phyloP scores from a whole-genome alignment of 1,140 invertebrate genomes.

The Hyposmocoma kahamanoa region DNA sequence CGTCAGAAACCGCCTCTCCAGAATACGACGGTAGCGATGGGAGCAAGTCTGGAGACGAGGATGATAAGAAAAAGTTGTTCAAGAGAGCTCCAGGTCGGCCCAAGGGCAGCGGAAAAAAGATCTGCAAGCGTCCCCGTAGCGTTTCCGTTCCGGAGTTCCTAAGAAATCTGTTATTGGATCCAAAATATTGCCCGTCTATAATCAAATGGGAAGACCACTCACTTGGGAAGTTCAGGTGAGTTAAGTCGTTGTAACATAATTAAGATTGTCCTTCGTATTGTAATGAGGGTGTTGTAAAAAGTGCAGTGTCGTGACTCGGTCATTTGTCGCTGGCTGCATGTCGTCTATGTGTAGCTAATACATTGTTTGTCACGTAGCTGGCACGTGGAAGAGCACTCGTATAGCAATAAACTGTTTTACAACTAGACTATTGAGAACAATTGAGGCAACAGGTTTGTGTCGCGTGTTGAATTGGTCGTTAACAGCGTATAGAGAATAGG shows the following conservation, averaged over 20 bases:
- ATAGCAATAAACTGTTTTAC: slow-evolving; percentile 35
- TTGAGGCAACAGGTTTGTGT: background rate
- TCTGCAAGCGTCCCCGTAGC: slow-evolving; percentile 79
- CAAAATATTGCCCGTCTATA: slow-evolving; percentile 84
- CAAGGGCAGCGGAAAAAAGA: slow-evolving; percentile 69
- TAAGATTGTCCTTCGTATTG: slow-evolving; percentile 1
- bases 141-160: slow-evolving; percentile 85
- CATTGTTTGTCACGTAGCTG: slow-evolving; percentile 40
- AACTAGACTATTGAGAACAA: slow-evolving; percentile 19
- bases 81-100: slow-evolving; percentile 62
- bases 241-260: slow-evolving; percentile 4
- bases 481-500: no score
- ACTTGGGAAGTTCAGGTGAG: slow-evolving; percentile 84
- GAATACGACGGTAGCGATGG: slow-evolving; percentile 51
- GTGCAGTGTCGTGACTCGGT: slow-evolving; percentile 27
- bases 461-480: no score
- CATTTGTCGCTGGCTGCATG: slow-evolving; percentile 28
- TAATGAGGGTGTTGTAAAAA: slow-evolving; percentile 15
- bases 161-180: slow-evolving; percentile 83
- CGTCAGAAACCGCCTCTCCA: slow-evolving; percentile 44
- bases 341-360: slow-evolving; percentile 25
- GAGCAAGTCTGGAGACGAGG: slow-evolving; percentile 58
- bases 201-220: slow-evolving; percentile 93
- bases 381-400: slow-evolving; percentile 36
- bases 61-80: slow-evolving; percentile 50